Evolutionary conservation across 2,113 vertebrate species (phyloP), one percentile per base, ranked within the genome.

Genomic region (Columba livia): DNA sequence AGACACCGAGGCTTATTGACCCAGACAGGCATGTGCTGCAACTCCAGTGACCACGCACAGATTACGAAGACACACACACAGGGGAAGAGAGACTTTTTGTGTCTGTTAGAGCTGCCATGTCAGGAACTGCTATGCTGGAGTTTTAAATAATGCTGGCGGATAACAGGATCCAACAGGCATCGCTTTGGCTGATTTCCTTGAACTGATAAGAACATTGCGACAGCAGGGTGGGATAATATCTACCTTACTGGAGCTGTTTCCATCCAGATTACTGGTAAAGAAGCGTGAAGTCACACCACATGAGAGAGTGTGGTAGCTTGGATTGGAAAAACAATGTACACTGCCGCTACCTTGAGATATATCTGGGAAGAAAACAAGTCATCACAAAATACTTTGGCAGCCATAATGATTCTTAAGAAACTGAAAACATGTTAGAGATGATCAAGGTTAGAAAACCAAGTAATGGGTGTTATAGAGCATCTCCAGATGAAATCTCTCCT

Each of bases 251-350:
- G 98, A 98, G 97, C 98, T 98, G 93, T 98, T 99, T 96, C 98
- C 98, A 80, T 99, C 99, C 97, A 99, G 97, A 98, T 98, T 98
- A 98, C 96, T 99, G 98, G 98, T 97, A 94, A 98, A 98, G 98
- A 98, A 98, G 97, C 98, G 98, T 64, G 99, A 98, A 91, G 99
- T 97, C 71, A 98, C 98, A 71, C 98, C 98, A 90, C 99, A 99
- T 36, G 98, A 98, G 96, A 99, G 98, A 62, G 99, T 98, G 97
- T 99, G 99, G 97, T 99, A 99, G 97, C 99, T 99, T 91, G 99
- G 99, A 93, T 99, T 99, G 97, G 98, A 98, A 98, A 99, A 99
- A 97, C 98, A 99, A 93, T 99, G 99, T 79, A 98, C 96, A 48
- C 97, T 98, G 97, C 97, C 62, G 97, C 98, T 98, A 98, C 97